Evolutionary conservation across 2,888 invertebrate species (phyloP).

Genomic region (Hyposoter didymator): DNA sequence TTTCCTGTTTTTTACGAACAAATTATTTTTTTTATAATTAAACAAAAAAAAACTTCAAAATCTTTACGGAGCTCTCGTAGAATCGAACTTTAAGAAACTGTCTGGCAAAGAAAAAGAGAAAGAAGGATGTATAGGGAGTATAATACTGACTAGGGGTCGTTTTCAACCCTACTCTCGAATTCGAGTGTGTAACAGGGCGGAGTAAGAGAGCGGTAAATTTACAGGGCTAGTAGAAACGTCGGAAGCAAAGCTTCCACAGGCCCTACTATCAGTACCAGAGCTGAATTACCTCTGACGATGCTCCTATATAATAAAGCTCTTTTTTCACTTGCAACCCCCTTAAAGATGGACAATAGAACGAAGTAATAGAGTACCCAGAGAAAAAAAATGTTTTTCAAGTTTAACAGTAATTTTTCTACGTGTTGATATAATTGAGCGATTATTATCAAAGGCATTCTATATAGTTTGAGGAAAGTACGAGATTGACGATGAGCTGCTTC

Average conservation of each 20-base stretch:
- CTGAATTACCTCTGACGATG: constrained; percentile 49
- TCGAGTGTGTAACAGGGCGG: constrained; percentile 61
- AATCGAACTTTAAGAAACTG: constrained; percentile 45
- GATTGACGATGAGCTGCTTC: not conserved
- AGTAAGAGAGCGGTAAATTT: constrained; percentile 68
- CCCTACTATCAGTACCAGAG: constrained; percentile 50
- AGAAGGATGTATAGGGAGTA: constrained; percentile 33
- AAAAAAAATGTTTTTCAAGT: not conserved
- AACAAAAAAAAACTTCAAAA: no score
- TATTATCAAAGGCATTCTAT: not conserved
- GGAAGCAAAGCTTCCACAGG: constrained; percentile 63
- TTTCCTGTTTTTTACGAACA: not conserved
- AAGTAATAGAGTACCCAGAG: not conserved
- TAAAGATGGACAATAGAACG: not conserved
- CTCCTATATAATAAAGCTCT: constrained; percentile 33
- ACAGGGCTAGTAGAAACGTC: constrained; percentile 69
- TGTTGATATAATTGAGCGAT: not conserved
- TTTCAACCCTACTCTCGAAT: constrained; percentile 59
- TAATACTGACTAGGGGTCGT: constrained; percentile 45
- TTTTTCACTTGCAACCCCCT: constrained; percentile 38
- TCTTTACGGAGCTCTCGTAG: not conserved
- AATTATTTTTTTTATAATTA: no score
- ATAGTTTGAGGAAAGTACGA: not conserved
- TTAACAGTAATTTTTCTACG: not conserved
- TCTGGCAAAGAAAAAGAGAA: constrained; percentile 45